Evolutionary conservation across 1,140 invertebrate species (phyloP), one percentile per base, ranked within the genome.

Genomic region (Micrasema longulum): DNA sequence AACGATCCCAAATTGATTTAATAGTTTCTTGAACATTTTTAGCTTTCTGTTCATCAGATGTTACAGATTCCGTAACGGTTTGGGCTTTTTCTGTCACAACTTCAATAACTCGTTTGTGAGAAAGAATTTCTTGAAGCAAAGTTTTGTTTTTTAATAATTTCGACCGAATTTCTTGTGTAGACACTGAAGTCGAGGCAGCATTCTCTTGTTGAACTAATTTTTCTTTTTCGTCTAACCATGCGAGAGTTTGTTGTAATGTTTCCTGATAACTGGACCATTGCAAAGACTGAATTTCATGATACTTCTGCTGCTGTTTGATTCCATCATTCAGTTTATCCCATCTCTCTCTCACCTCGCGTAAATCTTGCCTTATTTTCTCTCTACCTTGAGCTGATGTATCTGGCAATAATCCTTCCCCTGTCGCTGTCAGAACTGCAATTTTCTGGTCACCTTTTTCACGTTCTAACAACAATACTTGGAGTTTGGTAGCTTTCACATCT

Each of bases 361-460:
- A 82, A 77, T 97, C 92, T 73, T 92, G 89, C 9, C 96, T 87
- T 41, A 98, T 92, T 36, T 89, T 90, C 81, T 98, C 97, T 69
- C 97, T 88, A 10, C 96, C 97, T 77, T 90, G 88, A 22, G 95
- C 91, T 2, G 95, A 93, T 3, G 96, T 98, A 81, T 97, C 95
- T 0, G 95, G 93, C 72, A 95, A 90, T 22, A 97, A 89, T 80
- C 93, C 91, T 78, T 98, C 96, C 3, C 93, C 95, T 12, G 92
- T 83, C 4, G 91, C 85, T 3, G 91, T 91, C 0, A 96, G 77
- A 12, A 89, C 87, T 23, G 88, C 87, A 43, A 97, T 87, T 77
- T 92, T 91, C 75, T 91, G 89, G 69, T 93, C 89, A 10, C 92
- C 93, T 80, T 95, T 92, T 72, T 97, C 95, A 70, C 89, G 89